phyloP scores from a whole-genome alignment of 2,888 invertebrate genomes.

The Coelinius sp. region DNA sequence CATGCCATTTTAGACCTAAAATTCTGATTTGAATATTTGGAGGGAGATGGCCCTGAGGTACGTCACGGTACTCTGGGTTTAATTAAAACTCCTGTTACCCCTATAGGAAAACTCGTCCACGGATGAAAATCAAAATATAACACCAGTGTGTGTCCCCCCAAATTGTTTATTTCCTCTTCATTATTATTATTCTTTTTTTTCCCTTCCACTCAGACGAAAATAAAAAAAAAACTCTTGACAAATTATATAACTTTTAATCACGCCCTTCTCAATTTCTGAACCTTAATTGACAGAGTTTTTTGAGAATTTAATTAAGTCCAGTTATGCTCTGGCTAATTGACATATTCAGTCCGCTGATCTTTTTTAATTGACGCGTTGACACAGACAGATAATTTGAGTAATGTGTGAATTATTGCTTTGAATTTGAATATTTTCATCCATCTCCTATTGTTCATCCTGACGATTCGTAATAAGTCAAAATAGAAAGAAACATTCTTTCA shows the following conservation, averaged over 20 bases:
- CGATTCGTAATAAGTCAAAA: too few relatives aligned
- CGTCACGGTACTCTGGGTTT: constrained; percentile 49
- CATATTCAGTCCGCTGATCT: neutral
- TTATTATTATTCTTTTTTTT: constrained; percentile 3
- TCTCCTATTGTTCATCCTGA: too few relatives aligned
- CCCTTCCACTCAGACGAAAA: neutral
- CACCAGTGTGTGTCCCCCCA: constrained; percentile 4
- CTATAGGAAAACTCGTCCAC: constrained; percentile 55
- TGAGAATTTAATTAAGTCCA: constrained; percentile 8
- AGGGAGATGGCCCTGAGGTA: constrained; percentile 39
- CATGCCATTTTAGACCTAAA: constrained; percentile 22
- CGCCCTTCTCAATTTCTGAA: neutral
- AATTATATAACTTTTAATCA: constrained; percentile 14
- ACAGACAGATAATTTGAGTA: neutral
- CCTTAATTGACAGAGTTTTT: constrained; percentile 2
- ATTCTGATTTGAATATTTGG: constrained; percentile 61
- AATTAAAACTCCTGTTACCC: constrained; percentile 67
- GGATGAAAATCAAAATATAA: constrained; percentile 65
- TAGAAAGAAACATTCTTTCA: too few relatives aligned
- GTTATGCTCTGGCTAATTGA: neutral
- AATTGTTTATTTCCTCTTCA: constrained; percentile 4
- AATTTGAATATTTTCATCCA: too few relatives aligned
- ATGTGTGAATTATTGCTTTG: too few relatives aligned
- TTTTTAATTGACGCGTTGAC: neutral
- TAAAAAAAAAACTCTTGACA: neutral